Evolutionary conservation across 2,797 vertebrate genomes (phyloP).

Genomic region (Falco peregrinus): DNA sequence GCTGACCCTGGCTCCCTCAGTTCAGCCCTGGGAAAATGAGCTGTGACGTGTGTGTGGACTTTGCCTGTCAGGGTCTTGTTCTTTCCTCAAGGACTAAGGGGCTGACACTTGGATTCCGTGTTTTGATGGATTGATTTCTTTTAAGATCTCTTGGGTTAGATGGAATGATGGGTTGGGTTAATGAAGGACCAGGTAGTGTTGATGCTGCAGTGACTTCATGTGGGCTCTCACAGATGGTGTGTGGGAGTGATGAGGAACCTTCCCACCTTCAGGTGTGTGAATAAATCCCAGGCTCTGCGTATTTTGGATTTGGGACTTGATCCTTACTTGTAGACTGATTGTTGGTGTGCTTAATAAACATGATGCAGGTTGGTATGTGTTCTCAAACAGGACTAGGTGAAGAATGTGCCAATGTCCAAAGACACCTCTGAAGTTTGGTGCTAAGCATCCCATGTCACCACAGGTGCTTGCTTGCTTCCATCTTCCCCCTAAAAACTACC

Average conservation of each 20-base stretch:
- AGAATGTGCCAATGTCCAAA: not conserved
- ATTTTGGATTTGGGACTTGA: not conserved
- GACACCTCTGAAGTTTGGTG: not conserved
- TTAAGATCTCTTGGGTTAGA: not conserved
- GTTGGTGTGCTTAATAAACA: not conserved
- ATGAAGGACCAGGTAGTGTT: not conserved
- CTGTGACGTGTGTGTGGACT: fast-evolving
- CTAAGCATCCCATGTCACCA: not conserved
- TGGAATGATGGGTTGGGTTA: not conserved
- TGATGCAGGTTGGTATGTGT: not conserved
- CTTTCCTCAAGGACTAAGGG: not conserved
- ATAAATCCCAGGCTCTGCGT: not conserved
- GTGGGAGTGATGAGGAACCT: not conserved
- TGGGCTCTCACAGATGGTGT: not conserved
- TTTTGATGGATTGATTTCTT: not conserved
- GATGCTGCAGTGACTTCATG: not conserved
- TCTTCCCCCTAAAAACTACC: not conserved
- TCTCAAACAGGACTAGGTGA: not conserved
- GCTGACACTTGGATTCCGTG: not conserved
- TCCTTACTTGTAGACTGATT: not conserved
- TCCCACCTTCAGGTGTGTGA: not conserved
- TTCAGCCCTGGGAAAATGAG: not conserved
- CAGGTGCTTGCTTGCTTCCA: fast-evolving
- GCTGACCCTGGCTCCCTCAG: not conserved
- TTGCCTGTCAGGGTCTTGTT: not conserved